Evolutionary conservation across 2,797 vertebrate species (phyloP), one percentile per base, ranked within the genome.

Genomic region (Tokudaia muenninki): DNA sequence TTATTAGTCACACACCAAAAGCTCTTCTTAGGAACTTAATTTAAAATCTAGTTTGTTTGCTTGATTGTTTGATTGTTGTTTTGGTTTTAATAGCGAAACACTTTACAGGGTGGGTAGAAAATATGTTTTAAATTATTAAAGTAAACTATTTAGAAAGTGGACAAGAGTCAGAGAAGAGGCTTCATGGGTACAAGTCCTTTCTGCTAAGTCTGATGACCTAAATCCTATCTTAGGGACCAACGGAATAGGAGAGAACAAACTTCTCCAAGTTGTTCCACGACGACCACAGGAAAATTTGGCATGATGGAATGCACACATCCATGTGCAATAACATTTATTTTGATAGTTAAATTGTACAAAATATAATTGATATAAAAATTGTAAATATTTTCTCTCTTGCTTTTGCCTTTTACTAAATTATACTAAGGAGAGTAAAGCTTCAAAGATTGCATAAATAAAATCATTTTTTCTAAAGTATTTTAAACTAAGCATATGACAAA

Each of bases 381-480:
- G 14, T 57, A 37, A 87, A 24, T 67, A 13, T 44, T 88, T 59
- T 88, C 11, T 21, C 1, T 74, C 3, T 59, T 87, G 29, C 3
- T 63, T 87, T 52, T 52, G 52, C 52, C 44, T 47, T 87, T 57
- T 79, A 16, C 2, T 84, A 34, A 89, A 88, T 88, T 77, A 78
- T 55, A 72, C 90, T 14, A 80, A 52, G 22, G 2, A 87, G 97
- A 94, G 37, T n/a, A 8, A 44, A 47, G 24, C 87, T 16, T 87
- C 63, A 96, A 80, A 52, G 17, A 16, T 78, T 89, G 3, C 7
- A 70, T 8, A 74, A 52, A 50, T 65, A 17, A 47, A 52, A 95
- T 47, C 34, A 87, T 67, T 96, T 97, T 97, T 29, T 78, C 92
- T 7, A 26, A 82, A 96, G 21, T 11, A 91, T 91, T 97, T 97